Percentiles rank a stretch among this genome's conserved stretches.
Conservation (phyloP, 2,113 vertebrate genomes). For the Hypocryptadius cinnamomeus region DNA sequence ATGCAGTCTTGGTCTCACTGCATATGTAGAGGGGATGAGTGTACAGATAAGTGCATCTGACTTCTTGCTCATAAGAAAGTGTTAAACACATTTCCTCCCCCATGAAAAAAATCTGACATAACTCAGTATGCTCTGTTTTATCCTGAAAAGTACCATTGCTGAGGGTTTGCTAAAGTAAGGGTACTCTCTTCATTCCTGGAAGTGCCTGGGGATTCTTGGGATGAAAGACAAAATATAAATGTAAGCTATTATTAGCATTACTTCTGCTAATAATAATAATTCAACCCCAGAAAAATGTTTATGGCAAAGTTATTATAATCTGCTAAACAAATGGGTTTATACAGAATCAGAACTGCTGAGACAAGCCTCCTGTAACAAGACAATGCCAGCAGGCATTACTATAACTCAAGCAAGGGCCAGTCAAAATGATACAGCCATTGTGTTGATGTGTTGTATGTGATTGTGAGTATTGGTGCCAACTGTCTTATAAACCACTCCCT, state of each 20-base stretch:
- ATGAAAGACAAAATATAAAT: slow-evolving; percentile 3
- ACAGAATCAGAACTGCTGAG: slow-evolving; percentile 39
- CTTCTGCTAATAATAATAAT: slow-evolving; percentile 32
- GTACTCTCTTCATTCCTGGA: neutral
- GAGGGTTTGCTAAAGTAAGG: neutral
- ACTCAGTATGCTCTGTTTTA: neutral
- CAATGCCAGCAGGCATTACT: neutral
- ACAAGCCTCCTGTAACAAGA: neutral
- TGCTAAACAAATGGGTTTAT: slow-evolving; percentile 10
- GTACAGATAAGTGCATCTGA: neutral
- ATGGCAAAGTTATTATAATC: neutral
- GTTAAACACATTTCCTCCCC: neutral
- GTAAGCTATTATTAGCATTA: neutral
- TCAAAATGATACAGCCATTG: neutral
- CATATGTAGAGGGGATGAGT: neutral
- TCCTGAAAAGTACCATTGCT: neutral
- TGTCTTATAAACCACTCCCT: slow-evolving; percentile 22
- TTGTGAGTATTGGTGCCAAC: neutral
- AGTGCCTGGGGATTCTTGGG: neutral
- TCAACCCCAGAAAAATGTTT: slow-evolving; percentile 15
- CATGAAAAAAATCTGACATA: neutral
- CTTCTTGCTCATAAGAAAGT: neutral
- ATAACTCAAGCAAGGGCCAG: slow-evolving; percentile 41
- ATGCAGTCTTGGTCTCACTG: neutral
- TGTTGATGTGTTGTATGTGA: neutral